Evolutionary conservation across 1,140 invertebrate species (phyloP).

Genomic region (Meteorus sp.): DNA sequence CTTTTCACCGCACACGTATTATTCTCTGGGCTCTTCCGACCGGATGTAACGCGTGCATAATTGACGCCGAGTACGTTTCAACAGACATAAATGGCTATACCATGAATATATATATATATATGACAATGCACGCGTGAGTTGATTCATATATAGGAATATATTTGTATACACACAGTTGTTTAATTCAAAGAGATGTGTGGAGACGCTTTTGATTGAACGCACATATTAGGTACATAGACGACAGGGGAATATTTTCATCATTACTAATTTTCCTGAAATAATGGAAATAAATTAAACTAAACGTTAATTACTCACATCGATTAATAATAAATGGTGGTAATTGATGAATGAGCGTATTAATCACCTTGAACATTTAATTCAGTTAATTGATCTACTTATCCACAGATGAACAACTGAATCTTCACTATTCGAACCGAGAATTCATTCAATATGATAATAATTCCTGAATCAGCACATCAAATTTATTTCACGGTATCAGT

Average conservation of each 20-base stretch:
- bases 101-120: conserved; percentile 1
- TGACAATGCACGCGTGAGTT: not conserved
- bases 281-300: too few relatives aligned
- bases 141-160: not conserved
- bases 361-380: too few relatives aligned
- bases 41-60: not conserved
- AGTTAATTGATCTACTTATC: too few relatives aligned
- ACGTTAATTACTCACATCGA: too few relatives aligned
- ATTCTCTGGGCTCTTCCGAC: not conserved
- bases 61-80: not conserved
- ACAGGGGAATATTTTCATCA: not conserved
- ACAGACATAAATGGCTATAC: conserved; percentile 2
- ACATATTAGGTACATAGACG: not conserved
- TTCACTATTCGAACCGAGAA: too few relatives aligned
- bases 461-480: too few relatives aligned
- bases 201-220: not conserved
- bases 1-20: not conserved
- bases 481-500: too few relatives aligned
- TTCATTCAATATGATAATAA: too few relatives aligned
- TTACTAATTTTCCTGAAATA: not conserved
- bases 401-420: too few relatives aligned
- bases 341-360: too few relatives aligned
- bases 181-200: not conserved
- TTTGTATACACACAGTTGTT: conserved; percentile 1
- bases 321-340: too few relatives aligned